These are phyloP conservation scores for Salarias fasciatus DNA, from an alignment of 2,797 vertebrate genomes.

Conservation along the genomic window DNA sequence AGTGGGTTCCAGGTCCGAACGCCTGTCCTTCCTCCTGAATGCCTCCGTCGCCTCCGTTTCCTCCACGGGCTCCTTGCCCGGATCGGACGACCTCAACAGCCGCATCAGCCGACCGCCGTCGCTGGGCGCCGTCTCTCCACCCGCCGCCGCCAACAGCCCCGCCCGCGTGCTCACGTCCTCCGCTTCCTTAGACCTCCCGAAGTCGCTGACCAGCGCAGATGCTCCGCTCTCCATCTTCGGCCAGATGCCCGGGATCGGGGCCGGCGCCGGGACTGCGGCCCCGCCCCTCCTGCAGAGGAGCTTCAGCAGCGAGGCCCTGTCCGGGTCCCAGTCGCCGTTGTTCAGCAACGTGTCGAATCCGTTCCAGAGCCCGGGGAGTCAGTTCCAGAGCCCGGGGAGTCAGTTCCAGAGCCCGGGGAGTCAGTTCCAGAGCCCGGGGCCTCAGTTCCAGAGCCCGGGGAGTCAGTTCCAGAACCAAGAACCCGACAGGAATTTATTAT, in stretches of 20 bases:
- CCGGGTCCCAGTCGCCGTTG: conserved; percentile 18
- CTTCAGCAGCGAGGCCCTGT: conserved; percentile 54
- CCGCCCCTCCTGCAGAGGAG: conserved; percentile 68
- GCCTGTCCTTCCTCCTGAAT: conserved; percentile 57
- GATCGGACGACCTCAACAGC: conserved; percentile 38
- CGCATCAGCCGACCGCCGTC: conserved; percentile 50
- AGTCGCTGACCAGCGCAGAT: conserved; percentile 37
- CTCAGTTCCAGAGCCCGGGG: too few species aligned
- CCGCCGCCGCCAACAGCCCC: conserved; percentile 35
- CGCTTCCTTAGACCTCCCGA: conserved; percentile 53
- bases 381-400: not conserved
- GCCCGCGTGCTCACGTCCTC: conserved; percentile 52
- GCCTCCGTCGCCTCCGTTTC: conserved; percentile 54
- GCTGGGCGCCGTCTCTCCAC: conserved; percentile 18
- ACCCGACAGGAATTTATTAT: conserved; percentile 34
- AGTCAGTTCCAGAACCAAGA: conserved; percentile 19
- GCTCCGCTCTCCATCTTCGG: conserved; percentile 30
- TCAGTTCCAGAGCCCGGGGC: too few species aligned
- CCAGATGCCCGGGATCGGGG: conserved; percentile 23
- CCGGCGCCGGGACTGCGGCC: not conserved
- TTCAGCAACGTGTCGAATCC: conserved; percentile 44
- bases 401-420: too few species aligned
- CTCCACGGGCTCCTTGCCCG: conserved; percentile 42
- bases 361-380: too few species aligned
- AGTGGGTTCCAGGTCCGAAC: conserved; percentile 49